phyloP scores from a whole-genome alignment of 2,113 vertebrate genomes.

The Cepphus grylle region DNA sequence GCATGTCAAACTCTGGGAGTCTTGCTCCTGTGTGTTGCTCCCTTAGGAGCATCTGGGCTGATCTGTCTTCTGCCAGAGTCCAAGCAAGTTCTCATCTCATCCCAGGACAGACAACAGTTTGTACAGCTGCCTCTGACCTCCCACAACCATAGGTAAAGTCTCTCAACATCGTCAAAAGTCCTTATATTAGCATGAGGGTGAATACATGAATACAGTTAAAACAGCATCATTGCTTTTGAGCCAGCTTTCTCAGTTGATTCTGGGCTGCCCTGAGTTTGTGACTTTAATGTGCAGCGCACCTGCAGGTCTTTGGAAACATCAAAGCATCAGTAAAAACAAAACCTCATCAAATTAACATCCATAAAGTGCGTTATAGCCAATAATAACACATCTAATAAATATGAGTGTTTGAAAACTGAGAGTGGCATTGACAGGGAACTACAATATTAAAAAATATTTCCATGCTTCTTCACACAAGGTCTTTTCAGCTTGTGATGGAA shows the following conservation, averaged over 20 bases:
- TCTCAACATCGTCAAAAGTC: neutral
- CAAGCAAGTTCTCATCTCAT: neutral
- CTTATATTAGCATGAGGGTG: constrained; percentile 37
- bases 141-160: neutral
- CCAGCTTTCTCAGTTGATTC: constrained; percentile 76
- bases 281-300: constrained; percentile 56
- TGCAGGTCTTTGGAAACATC: constrained; percentile 78
- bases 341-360: constrained; percentile 76
- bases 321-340: constrained; percentile 71
- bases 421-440: constrained; percentile 38
- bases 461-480: constrained; percentile 16
- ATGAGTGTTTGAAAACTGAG: constrained; percentile 55
- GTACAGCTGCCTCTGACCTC: neutral
- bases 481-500: constrained; percentile 56
- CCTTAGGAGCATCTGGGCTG: neutral
- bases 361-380: constrained; percentile 72
- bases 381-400: constrained; percentile 73
- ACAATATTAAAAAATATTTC: constrained; percentile 47
- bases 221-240: constrained; percentile 63
- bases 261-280: constrained; percentile 54
- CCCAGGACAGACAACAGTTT: neutral
- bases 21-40: neutral
- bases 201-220: constrained; percentile 71
- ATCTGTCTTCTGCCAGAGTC: neutral
- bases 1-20: neutral